These are phyloP conservation scores for Hydropotes inermis DNA, from an alignment of 2,113 vertebrate species.

Conservation along the genomic window DNA sequence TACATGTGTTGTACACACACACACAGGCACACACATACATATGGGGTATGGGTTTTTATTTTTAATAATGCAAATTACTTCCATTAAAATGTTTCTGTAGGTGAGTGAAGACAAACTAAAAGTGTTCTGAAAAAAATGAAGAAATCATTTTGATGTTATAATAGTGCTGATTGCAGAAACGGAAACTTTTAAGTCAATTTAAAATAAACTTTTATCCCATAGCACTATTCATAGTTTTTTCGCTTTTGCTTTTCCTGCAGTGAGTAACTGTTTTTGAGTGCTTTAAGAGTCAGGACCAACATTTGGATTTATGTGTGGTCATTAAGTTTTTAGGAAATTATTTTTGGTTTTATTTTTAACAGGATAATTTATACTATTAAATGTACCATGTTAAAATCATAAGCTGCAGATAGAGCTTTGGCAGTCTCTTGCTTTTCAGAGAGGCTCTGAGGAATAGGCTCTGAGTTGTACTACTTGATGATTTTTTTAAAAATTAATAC, in stretches of 20 bases:
- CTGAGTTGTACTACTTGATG: neutral
- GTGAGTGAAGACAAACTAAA: neutral
- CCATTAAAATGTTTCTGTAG: constrained; percentile 22
- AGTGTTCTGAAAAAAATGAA: neutral
- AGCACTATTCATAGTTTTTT: neutral
- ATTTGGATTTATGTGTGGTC: neutral
- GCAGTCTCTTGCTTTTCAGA: neutral
- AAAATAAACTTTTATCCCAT: neutral
- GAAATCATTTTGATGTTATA: neutral
- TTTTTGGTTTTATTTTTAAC: constrained; percentile 1
- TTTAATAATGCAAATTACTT: neutral
- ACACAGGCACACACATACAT: rapidly evolving
- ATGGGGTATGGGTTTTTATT: neutral
- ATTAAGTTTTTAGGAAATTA: constrained; percentile 17
- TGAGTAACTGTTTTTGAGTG: neutral
- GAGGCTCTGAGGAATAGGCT: neutral
- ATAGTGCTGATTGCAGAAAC: neutral
- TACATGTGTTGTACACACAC: neutral
- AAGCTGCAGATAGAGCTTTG: neutral
- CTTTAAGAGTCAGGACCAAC: neutral
- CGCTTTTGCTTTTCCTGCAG: neutral
- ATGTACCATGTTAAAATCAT: neutral
- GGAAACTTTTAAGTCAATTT: neutral
- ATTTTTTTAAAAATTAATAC: neutral
- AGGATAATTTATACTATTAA: neutral